Conservation (phyloP, 2,113 vertebrate genomes). For the Myotis brandtii region DNA sequence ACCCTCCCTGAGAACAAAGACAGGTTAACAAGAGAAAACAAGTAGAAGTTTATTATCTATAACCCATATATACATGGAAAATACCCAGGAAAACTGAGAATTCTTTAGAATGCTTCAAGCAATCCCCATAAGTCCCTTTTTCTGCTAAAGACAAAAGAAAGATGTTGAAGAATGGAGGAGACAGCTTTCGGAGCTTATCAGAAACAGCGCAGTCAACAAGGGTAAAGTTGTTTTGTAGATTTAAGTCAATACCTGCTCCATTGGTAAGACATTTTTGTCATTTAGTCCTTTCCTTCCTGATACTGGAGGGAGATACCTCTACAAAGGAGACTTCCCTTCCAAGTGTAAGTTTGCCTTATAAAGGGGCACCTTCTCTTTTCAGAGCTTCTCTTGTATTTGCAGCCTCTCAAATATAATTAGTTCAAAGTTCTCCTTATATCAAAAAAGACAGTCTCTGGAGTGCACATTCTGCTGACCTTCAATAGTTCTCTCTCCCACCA, state of each 20-base stretch:
- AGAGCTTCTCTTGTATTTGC: neutral
- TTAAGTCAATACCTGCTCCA: neutral
- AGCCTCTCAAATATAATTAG: neutral
- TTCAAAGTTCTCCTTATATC: neutral
- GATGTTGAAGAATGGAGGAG: neutral
- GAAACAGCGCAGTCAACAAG: neutral
- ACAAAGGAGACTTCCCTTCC: neutral
- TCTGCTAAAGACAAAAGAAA: neutral
- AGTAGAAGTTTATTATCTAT: neutral
- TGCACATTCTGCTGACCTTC: neutral
- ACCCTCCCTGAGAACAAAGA: neutral
- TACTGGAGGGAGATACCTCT: neutral
- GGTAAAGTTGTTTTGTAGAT: neutral
- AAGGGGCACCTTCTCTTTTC: neutral
- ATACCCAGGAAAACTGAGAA: neutral
- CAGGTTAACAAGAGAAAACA: neutral
- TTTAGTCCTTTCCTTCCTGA: neutral
- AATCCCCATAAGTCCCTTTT: neutral
- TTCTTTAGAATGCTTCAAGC: neutral
- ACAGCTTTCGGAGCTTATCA: neutral
- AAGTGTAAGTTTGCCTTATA: neutral
- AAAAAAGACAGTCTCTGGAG: neutral
- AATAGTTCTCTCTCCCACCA: neutral
- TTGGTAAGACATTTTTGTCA: neutral
- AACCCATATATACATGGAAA: neutral